Evolutionary conservation across 2,113 vertebrate species (phyloP), one percentile per base, ranked within the genome.

Genomic region (Beaufortia kweichowensis): DNA sequence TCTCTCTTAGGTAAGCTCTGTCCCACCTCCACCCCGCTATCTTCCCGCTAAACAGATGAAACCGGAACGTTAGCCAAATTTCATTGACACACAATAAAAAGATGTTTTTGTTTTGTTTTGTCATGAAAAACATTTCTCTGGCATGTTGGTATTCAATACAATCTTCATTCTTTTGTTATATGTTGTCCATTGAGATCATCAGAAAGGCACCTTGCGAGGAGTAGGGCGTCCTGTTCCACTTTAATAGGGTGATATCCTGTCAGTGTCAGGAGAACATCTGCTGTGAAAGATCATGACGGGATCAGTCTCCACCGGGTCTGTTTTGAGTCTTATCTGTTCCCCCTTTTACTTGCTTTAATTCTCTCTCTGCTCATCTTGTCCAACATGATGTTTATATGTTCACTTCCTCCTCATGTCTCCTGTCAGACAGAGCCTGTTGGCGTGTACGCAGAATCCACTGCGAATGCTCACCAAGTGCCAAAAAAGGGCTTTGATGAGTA

Each of bases 231-330:
- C 65, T 75, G 57, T 78, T 70, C 48, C 76, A 57, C 17, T 78
- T 69, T 82, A 75, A 81, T 81, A 60, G 73, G 70, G 64, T 69
- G 65, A 82, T 82, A 70, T 48, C 28, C 35, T 72, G 46, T 75
- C 57, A 64, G 46, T 78, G 80, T 69, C 70, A 69, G 71, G 28
- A 50, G 68, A 76, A 75, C 57, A 33, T 50, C 14, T 41, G 75
- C 26, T 53, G 55, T 31, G 21, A 75, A 29, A 78, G 64, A 74
- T 75, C 59, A 78, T 63, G 33, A 75, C 33, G 63, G 53, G 74
- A 76, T 76, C 66, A 65, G 15, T 43, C 35, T 28, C 41, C 64
- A 55, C 46, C 65, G n/a, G 26, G 35, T 69, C 43, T 68, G 55
- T 55, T 26, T 62, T 29, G 3, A 39, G 17, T 62, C 57, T 78